Evolutionary conservation across 2,888 invertebrate genomes (phyloP).

Genomic region (Xylophagus ater): DNA sequence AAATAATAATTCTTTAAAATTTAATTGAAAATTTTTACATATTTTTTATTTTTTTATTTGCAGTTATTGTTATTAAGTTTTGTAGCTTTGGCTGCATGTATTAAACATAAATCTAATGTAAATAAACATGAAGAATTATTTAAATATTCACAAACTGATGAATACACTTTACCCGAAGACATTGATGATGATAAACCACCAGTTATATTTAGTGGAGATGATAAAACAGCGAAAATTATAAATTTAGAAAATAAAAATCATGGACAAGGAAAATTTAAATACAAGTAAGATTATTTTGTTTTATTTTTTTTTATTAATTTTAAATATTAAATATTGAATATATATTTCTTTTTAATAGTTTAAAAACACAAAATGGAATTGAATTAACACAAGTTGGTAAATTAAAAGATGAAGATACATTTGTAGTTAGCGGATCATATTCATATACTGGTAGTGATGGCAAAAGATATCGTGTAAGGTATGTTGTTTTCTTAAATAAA

Average conservation of each 20-base stretch:
- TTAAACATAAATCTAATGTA: too few relatives aligned
- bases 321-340: constrained; percentile 1
- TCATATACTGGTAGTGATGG: constrained; percentile 39
- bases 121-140: too few relatives aligned
- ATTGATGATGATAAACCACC: constrained; percentile 35
- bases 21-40: too few relatives aligned
- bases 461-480: constrained; percentile 34
- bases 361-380: constrained; percentile 38
- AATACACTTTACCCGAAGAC: constrained; percentile 35
- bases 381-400: constrained; percentile 37
- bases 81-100: too few relatives aligned
- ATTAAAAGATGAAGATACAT: constrained; percentile 36
- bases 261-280: constrained; percentile 34
- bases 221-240: constrained; percentile 34
- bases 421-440: constrained; percentile 38
- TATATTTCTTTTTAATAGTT: too few relatives aligned
- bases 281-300: constrained; percentile 15
- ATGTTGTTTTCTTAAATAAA: constrained; percentile 9
- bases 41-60: too few relatives aligned
- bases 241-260: constrained; percentile 30
- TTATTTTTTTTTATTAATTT: background rate
- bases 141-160: constrained; percentile 33
- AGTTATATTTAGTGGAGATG: constrained; percentile 30
- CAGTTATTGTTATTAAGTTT: too few relatives aligned
- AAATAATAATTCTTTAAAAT: too few relatives aligned